These are phyloP conservation scores for Leucoptera coffeella DNA, from an alignment of 2,888 invertebrate genomes.

Conservation along the genomic window DNA sequence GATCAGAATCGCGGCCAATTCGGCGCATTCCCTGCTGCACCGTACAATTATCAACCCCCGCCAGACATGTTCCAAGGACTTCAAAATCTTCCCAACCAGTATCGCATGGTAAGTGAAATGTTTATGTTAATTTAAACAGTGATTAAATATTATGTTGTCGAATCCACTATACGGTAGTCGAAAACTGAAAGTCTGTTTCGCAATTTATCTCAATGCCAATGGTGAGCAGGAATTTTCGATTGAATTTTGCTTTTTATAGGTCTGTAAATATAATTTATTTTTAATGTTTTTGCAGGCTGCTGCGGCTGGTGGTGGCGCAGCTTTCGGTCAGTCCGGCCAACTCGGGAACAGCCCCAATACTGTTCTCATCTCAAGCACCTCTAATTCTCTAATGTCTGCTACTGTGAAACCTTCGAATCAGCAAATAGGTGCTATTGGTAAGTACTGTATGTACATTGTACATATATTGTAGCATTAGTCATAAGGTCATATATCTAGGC, in stretches of 20 bases:
- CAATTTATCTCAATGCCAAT: too few relatives aligned
- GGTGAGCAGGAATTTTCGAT: too few relatives aligned
- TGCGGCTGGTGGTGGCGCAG: constrained; percentile 57
- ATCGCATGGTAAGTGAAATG: constrained; percentile 29
- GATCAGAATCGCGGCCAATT: constrained; percentile 73
- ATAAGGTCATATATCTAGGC: neutral
- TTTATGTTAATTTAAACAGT: too few relatives aligned
- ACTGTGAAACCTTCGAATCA: constrained; percentile 78
- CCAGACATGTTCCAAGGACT: constrained; percentile 47
- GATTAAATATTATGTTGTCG: too few relatives aligned
- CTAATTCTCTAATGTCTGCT: constrained; percentile 84
- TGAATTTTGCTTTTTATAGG: too few relatives aligned
- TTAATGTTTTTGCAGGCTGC: constrained; percentile 24
- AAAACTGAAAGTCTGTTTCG: too few relatives aligned
- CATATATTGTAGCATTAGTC: neutral
- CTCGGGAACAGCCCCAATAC: constrained; percentile 78
- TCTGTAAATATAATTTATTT: too few relatives aligned
- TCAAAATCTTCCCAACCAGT: constrained; percentile 39
- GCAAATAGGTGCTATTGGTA: constrained; percentile 78
- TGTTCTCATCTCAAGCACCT: constrained; percentile 80
- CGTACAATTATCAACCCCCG: constrained; percentile 71
- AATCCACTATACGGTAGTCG: too few relatives aligned
- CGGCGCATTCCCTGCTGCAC: constrained; percentile 69
- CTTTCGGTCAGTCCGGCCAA: constrained; percentile 76
- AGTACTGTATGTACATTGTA: constrained; percentile 11